Evolutionary conservation across 2,888 invertebrate species (phyloP).

Genomic region (Serrognathus titanus): DNA sequence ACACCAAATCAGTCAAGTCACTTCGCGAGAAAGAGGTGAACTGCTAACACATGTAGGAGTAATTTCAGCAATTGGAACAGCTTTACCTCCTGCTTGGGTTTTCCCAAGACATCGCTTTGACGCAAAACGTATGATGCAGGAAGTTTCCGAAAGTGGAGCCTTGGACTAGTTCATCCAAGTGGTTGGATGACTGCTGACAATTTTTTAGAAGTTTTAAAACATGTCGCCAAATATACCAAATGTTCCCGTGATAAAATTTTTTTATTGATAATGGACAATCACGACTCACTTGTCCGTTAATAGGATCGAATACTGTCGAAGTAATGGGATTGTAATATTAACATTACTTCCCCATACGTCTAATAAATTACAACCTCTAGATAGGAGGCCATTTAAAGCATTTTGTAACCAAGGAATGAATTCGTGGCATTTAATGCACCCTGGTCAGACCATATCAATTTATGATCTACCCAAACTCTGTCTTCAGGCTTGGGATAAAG

Average conservation of each 20-base stretch:
- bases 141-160: constrained; percentile 10
- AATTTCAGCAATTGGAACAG: too few relatives aligned
- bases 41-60: constrained; percentile 20
- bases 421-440: too few relatives aligned
- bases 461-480: constrained; percentile 21
- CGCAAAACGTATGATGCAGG: too few relatives aligned
- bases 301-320: too few relatives aligned
- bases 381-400: too few relatives aligned
- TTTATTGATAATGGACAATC: constrained; percentile 35
- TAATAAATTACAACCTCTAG: too few relatives aligned
- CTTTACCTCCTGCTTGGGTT: too few relatives aligned
- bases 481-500: constrained; percentile 14
- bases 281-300: constrained; percentile 32
- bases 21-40: constrained; percentile 19
- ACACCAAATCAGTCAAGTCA: constrained; percentile 22
- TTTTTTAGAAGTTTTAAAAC: constrained; percentile 33
- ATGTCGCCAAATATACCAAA: too few relatives aligned
- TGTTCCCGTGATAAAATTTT: constrained; percentile 29
- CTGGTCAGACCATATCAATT: constrained; percentile 28
- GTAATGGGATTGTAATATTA: too few relatives aligned
- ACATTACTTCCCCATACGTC: too few relatives aligned
- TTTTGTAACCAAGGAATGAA: too few relatives aligned
- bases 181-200: constrained; percentile 36
- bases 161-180: constrained; percentile 16
- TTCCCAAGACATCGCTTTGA: too few relatives aligned